Percentiles rank a stretch among this genome's conserved stretches.
phyloP scores from a whole-genome alignment of 2,888 invertebrate genomes.

The Rhyacophila evoluta region DNA sequence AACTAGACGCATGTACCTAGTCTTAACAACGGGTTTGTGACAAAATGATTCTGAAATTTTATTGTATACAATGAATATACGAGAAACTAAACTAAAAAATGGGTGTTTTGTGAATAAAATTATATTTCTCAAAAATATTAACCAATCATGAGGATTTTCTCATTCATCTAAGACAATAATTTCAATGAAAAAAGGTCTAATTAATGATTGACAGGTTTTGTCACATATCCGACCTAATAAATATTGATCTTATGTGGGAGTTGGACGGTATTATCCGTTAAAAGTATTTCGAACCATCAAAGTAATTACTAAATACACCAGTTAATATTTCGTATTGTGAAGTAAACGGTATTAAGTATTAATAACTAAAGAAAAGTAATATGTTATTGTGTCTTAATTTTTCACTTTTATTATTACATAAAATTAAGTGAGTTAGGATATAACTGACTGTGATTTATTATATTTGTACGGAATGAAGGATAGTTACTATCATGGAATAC shows the following conservation, averaged over 20 bases:
- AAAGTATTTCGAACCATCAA: conserved; percentile 1
- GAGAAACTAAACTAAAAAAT: not conserved
- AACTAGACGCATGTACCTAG: no score
- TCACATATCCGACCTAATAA: not conserved
- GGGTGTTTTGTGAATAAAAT: not conserved
- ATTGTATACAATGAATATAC: no score
- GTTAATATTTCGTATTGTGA: not conserved
- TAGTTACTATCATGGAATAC: conserved; percentile 26
- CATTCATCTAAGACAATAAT: not conserved
- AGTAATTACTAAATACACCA: conserved; percentile 19
- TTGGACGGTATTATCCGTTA: not conserved
- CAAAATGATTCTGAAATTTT: no score
- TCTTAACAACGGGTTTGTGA: no score
- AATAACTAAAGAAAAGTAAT: conserved; percentile 18
- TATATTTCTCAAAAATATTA: not conserved
- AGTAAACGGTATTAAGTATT: not conserved
- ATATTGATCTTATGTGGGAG: not conserved
- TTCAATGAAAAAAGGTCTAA: not conserved
- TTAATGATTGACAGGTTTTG: not conserved
- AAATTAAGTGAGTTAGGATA: conserved; percentile 5
- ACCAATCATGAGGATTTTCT: not conserved
- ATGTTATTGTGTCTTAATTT: conserved; percentile 28
- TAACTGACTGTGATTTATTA: conserved; percentile 43
- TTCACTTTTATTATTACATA: conserved; percentile 31
- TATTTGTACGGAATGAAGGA: conserved; percentile 22